phyloP scores from a whole-genome alignment of 1,140 invertebrate genomes.

The Mya arenaria region DNA sequence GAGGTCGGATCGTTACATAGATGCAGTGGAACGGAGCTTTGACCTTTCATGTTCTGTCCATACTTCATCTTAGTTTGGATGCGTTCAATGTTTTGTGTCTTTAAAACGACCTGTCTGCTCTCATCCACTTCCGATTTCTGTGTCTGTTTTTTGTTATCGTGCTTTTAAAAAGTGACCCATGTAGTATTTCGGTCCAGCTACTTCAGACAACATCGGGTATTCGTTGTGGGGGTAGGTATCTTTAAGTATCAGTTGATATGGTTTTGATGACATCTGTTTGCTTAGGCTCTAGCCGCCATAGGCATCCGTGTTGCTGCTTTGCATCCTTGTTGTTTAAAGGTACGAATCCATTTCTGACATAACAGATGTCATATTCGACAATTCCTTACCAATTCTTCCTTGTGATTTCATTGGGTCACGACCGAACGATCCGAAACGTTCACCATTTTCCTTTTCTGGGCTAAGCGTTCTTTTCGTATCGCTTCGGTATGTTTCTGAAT shows the following conservation, averaged over 20 bases:
- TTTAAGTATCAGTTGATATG: conserved; percentile 25
- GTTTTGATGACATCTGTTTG: neutral
- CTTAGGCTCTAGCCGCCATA: conserved; percentile 29
- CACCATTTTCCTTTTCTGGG: neutral
- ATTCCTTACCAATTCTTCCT: conserved; percentile 11
- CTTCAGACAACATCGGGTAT: conserved; percentile 47
- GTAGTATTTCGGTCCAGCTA: conserved; percentile 44
- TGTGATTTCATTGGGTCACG: neutral
- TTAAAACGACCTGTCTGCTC: conserved; percentile 37
- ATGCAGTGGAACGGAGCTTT: conserved; percentile 46
- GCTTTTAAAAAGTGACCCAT: conserved; percentile 38
- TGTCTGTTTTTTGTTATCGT: conserved; percentile 18
- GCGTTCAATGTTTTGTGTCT: conserved; percentile 44
- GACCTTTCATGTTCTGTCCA: conserved; percentile 38
- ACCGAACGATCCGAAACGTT: neutral
- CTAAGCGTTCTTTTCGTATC: conserved; percentile 6
- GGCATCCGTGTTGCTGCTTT: neutral
- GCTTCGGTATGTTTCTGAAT: conserved; percentile 32
- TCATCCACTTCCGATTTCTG: conserved; percentile 8
- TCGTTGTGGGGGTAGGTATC: conserved; percentile 46
- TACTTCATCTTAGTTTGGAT: conserved; percentile 53
- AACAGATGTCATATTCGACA: conserved; percentile 17
- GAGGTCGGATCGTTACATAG: conserved; percentile 50
- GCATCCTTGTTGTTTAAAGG: conserved; percentile 26
- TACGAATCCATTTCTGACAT: conserved; percentile 30